A percentile compares a stretch with the other conserved stretches of the same genome.
Evolutionary conservation across 2,797 vertebrate genomes (phyloP).

Genomic region (Salmo trutta): DNA sequence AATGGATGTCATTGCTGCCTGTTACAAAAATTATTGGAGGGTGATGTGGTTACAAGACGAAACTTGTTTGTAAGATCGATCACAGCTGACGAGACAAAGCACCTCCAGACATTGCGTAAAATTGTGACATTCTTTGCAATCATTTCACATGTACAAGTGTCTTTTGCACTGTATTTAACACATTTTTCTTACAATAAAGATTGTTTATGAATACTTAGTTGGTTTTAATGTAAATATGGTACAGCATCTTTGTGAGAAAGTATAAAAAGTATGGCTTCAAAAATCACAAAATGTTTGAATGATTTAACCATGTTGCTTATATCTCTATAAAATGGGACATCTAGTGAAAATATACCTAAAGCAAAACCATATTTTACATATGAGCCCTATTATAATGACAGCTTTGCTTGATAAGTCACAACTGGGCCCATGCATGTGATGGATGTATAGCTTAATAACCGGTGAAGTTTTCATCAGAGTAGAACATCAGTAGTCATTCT

Average conservation of each 20-base stretch:
- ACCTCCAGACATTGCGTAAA: neutral
- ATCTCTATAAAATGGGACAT: constrained; percentile 13
- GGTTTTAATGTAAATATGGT: constrained; percentile 49
- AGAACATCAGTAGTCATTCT: neutral
- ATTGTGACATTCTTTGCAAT: neutral
- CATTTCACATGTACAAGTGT: constrained; percentile 5
- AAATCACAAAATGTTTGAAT: constrained; percentile 10
- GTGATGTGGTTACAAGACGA: neutral
- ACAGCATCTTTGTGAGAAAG: constrained; percentile 34
- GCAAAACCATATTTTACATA: neutral
- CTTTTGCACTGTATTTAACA: constrained; percentile 16
- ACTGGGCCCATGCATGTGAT: neutral
- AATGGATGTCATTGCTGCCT: neutral
- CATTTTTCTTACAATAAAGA: constrained; percentile 7
- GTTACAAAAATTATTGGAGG: neutral
- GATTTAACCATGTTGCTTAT: constrained; percentile 11
- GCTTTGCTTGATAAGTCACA: neutral
- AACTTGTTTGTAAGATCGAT: neutral
- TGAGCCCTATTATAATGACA: neutral
- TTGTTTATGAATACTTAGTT: constrained; percentile 19
- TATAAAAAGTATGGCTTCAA: constrained; percentile 40
- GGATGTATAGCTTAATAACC: neutral
- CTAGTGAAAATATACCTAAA: constrained; percentile 34
- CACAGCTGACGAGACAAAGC: neutral
- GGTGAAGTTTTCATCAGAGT: neutral